These are phyloP conservation scores for Otolemur crassicaudatus DNA, from an alignment of 2,797 vertebrate species.

Conservation along the genomic window DNA sequence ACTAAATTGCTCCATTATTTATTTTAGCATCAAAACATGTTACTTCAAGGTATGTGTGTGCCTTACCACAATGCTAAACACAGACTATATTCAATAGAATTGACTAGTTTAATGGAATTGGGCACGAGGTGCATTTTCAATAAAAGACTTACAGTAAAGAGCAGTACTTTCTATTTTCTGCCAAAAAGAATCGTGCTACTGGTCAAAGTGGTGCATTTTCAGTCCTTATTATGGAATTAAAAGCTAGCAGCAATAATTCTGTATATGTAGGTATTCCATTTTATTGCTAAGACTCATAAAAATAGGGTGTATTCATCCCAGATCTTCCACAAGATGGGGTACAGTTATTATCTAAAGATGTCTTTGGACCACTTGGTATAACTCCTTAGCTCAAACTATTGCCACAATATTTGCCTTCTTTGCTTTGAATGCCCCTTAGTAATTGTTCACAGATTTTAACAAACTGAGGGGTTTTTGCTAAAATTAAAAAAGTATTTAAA, in stretches of 20 bases:
- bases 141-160: conserved; percentile 23
- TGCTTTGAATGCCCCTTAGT: neutral
- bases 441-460: neutral
- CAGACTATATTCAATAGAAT: conserved; percentile 4
- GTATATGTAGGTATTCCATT: neutral
- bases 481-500: neutral
- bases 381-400: neutral
- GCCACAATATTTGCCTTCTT: neutral
- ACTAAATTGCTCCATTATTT: neutral
- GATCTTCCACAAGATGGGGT: neutral
- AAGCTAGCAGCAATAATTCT: neutral
- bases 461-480: neutral
- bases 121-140: conserved; percentile 1
- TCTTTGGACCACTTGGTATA: neutral
- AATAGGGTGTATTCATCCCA: neutral
- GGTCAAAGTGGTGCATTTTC: neutral
- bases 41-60: neutral
- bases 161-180: neutral
- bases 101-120: conserved; percentile 29
- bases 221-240: neutral
- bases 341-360: conserved; percentile 48
- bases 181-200: neutral
- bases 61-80: neutral
- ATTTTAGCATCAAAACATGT: neutral
- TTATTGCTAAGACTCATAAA: conserved; percentile 27